phyloP scores from a whole-genome alignment of 2,888 invertebrate species.

The Drosophila monieri region DNA sequence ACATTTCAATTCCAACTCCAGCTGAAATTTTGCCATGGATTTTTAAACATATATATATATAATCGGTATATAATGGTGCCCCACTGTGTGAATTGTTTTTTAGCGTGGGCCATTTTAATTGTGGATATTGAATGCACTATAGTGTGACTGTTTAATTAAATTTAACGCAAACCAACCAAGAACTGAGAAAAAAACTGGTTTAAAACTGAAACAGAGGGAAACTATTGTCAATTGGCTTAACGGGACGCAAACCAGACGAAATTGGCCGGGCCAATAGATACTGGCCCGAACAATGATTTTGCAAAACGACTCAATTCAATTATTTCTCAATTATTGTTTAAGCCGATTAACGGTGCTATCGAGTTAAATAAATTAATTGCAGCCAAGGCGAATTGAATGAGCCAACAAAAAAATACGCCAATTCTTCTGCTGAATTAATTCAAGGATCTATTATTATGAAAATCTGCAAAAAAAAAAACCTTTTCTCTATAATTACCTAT shows the following conservation, averaged over 20 bases:
- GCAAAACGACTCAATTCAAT: conserved; percentile 33
- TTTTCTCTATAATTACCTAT: neutral
- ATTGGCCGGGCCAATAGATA: conserved; percentile 32
- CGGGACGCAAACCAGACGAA: conserved; percentile 2
- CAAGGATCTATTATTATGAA: neutral
- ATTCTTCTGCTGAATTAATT: neutral
- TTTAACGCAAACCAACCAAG: conserved; percentile 51
- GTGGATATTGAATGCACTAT: conserved; percentile 63
- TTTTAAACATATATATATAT: conserved; percentile 8
- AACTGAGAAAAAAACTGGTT: conserved; percentile 6
- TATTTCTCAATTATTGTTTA: conserved; percentile 40
- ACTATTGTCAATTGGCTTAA: conserved; percentile 37
- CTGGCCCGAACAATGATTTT: conserved; percentile 27
- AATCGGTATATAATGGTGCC: conserved; percentile 51
- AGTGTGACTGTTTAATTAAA: conserved; percentile 70
- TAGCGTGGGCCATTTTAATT: conserved; percentile 66
- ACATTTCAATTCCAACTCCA: conserved; percentile 35
- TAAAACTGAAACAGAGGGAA: neutral
- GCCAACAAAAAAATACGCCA: neutral
- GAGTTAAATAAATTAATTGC: conserved; percentile 36
- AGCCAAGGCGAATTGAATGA: conserved; percentile 8
- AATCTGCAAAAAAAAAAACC: neutral
- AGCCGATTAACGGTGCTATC: conserved; percentile 39
- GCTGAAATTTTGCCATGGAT: conserved; percentile 42
- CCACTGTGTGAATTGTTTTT: conserved; percentile 28